Evolutionary conservation across 2,888 invertebrate species (phyloP).

Genomic region (Aspidiotus rigidus): DNA sequence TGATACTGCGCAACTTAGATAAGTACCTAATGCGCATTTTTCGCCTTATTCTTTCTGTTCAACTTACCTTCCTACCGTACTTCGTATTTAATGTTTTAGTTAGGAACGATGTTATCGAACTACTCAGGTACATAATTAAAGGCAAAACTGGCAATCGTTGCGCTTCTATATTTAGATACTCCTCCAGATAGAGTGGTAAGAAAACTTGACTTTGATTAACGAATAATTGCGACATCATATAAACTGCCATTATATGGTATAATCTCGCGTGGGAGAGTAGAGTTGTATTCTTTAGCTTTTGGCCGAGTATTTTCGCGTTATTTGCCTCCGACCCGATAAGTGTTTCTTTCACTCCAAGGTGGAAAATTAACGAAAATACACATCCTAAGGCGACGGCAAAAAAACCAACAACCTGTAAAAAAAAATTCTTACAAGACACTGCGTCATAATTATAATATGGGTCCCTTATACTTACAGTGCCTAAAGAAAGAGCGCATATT

Average conservation of each 20-base stretch:
- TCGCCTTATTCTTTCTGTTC: not conserved
- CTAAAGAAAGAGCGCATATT: too few species aligned
- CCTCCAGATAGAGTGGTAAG: slow-evolving; percentile 74
- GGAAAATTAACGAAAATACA: slow-evolving; percentile 32
- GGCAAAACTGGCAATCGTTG: slow-evolving; percentile 73
- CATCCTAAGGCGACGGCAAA: slow-evolving; percentile 31
- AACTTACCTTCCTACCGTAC: slow-evolving; percentile 47
- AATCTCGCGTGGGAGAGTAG: not conserved
- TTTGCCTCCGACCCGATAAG: not conserved
- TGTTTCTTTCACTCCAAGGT: slow-evolving; percentile 49
- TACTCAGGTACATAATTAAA: slow-evolving; percentile 71
- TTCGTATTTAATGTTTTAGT: slow-evolving; percentile 59
- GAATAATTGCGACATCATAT: slow-evolving; percentile 28
- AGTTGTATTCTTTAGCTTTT: slow-evolving; percentile 9
- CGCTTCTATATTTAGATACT: slow-evolving; percentile 62
- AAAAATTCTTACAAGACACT: too few species aligned
- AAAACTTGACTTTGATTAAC: slow-evolving; percentile 30
- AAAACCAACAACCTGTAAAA: slow-evolving; percentile 33
- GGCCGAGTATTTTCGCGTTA: not conserved
- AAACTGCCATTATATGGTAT: slow-evolving; percentile 24
- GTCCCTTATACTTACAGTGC: too few species aligned
- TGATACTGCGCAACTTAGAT: too few species aligned
- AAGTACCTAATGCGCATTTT: too few species aligned
- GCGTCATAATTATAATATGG: too few species aligned
- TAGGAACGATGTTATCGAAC: slow-evolving; percentile 63